A percentile compares a stretch with the other conserved stretches of the same genome.
Conservation (phyloP, 2,797 vertebrate genomes). For the Novumbra hubbsi region DNA sequence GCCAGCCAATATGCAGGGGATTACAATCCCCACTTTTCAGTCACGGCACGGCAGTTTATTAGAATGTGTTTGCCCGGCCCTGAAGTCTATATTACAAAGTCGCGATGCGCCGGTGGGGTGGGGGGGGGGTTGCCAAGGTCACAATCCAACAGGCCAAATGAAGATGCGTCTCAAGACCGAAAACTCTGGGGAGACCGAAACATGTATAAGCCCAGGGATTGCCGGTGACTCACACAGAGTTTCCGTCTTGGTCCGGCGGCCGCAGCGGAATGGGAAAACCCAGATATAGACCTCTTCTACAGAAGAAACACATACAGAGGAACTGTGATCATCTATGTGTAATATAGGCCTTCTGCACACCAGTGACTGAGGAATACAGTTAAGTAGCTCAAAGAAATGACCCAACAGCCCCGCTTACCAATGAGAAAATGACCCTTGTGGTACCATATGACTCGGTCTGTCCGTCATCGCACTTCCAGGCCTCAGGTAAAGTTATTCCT, state of each 20-base stretch:
- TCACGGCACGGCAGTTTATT: slow-evolving; percentile 68
- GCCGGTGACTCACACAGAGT: background rate
- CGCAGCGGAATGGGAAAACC: background rate
- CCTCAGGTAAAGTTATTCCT: slow-evolving; percentile 44
- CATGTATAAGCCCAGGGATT: slow-evolving; percentile 1
- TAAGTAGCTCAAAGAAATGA: background rate
- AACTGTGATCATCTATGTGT: background rate
- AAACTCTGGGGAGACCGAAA: slow-evolving; percentile 33
- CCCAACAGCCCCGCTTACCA: slow-evolving; percentile 28
- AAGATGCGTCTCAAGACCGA: slow-evolving; percentile 54
- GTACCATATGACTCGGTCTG: background rate
- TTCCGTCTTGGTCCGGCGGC: background rate
- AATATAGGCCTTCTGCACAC: background rate
- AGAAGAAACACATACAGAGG: background rate
- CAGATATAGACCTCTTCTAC: slow-evolving; percentile 7
- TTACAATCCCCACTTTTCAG: slow-evolving; percentile 62
- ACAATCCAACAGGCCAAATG: slow-evolving; percentile 55
- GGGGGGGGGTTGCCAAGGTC: slow-evolving; percentile 63
- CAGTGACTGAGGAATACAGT: background rate
- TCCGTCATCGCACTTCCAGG: slow-evolving; percentile 37
- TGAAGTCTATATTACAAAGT: slow-evolving; percentile 76
- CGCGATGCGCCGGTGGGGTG: slow-evolving; percentile 43
- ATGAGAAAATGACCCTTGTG: slow-evolving; percentile 33
- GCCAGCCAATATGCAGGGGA: slow-evolving; percentile 44
- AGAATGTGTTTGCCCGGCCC: slow-evolving; percentile 71